These are phyloP conservation scores for Caenorhabditis angaria DNA, from an alignment of 2,888 invertebrate species.

Conservation along the genomic window DNA sequence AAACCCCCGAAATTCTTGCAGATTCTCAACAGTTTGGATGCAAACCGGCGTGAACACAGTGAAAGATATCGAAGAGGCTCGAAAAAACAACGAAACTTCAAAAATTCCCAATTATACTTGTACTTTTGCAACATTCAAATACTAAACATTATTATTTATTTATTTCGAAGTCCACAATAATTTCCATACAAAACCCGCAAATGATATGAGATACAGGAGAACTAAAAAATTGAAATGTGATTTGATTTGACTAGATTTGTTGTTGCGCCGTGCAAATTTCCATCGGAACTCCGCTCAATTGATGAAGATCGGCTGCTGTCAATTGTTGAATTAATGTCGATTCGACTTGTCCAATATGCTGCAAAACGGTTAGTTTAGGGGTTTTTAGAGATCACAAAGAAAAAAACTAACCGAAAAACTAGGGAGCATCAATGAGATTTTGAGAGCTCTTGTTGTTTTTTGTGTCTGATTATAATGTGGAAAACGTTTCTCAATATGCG, in stretches of 20 bases:
- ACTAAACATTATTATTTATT: neutral
- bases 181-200: slow-evolving; percentile 3
- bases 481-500: slow-evolving; percentile 49
- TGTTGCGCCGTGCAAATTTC: slow-evolving; percentile 51
- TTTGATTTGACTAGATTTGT: neutral
- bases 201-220: neutral
- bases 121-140: slow-evolving; percentile 17
- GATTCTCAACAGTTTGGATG: slow-evolving; percentile 42
- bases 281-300: slow-evolving; percentile 56
- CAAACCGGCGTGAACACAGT: slow-evolving; percentile 33
- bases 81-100: slow-evolving; percentile 9
- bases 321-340: slow-evolving; percentile 51
- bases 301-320: slow-evolving; percentile 50
- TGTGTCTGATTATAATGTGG: slow-evolving; percentile 47
- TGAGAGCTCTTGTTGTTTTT: slow-evolving; percentile 44
- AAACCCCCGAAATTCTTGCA: too few relatives aligned
- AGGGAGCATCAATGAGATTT: slow-evolving; percentile 54
- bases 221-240: neutral
- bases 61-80: slow-evolving; percentile 21
- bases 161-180: neutral
- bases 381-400: neutral
- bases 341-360: slow-evolving; percentile 59
- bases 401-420: slow-evolving; percentile 53
- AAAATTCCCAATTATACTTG: slow-evolving; percentile 39
- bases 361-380: slow-evolving; percentile 17